Percentiles rank a stretch among this genome's conserved stretches.
Conservation (phyloP, 2,888 invertebrate genomes). For the Amblyjoppa proteus region DNA sequence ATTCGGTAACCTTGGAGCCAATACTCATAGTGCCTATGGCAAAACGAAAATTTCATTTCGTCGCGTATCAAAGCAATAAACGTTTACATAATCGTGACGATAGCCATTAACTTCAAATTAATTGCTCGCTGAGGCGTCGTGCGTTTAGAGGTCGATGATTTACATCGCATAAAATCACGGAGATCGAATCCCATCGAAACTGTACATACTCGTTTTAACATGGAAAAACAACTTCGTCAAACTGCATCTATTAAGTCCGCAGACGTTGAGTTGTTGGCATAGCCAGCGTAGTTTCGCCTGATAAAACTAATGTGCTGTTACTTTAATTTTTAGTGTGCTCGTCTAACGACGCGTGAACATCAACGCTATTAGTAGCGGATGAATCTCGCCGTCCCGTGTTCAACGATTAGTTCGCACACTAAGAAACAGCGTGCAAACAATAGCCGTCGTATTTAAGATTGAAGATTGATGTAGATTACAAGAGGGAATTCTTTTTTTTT, state of each 20-base stretch:
- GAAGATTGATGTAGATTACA: not conserved
- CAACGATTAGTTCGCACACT: not conserved
- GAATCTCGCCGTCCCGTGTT: not conserved
- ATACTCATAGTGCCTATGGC: not conserved
- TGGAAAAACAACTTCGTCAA: not conserved
- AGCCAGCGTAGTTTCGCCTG: not conserved
- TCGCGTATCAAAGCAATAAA: not conserved
- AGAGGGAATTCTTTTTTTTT: not conserved
- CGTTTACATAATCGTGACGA: not conserved
- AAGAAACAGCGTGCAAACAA: not conserved
- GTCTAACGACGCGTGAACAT: not conserved
- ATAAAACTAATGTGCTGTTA: not conserved
- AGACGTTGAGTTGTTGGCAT: not conserved
- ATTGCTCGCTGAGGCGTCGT: conserved; percentile 4
- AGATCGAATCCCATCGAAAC: not conserved
- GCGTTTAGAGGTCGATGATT: not conserved
- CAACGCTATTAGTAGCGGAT: not conserved
- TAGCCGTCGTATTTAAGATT: not conserved
- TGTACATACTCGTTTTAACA: not conserved
- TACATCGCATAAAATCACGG: not conserved
- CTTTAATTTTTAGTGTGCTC: not conserved
- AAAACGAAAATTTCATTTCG: conserved; percentile 11
- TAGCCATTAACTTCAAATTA: not conserved
- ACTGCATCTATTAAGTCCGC: not conserved
- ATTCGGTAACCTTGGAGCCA: not conserved